phyloP scores from a whole-genome alignment of 2,888 invertebrate genomes.

The Limnephilus auricula region DNA sequence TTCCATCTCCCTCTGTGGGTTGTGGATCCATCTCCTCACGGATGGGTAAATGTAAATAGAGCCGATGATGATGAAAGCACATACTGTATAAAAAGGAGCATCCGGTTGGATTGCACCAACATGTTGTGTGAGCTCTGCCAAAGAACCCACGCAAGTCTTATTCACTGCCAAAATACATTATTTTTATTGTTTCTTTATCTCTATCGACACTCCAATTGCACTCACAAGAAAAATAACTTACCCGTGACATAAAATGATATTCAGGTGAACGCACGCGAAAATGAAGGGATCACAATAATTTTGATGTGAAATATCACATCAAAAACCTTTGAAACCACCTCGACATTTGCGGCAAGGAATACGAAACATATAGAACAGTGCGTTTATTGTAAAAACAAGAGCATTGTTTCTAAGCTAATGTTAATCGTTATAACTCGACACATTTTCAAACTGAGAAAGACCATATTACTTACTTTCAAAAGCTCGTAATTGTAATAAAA shows the following conservation, averaged over 20 bases:
- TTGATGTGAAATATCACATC: background rate
- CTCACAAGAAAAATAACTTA: background rate
- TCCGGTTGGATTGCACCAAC: conserved; percentile 37
- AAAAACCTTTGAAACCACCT: background rate
- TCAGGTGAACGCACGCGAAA: background rate
- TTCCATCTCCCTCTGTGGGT: background rate
- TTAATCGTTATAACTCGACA: background rate
- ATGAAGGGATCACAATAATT: background rate
- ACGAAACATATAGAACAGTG: background rate
- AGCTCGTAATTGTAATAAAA: background rate
- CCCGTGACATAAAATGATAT: background rate
- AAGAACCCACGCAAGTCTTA: conserved; percentile 30
- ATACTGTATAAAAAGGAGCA: conserved; percentile 29
- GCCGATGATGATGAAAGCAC: conserved; percentile 33
- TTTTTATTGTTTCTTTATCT: background rate
- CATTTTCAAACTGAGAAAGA: background rate
- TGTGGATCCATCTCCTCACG: background rate
- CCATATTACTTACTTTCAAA: background rate
- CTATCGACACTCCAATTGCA: background rate
- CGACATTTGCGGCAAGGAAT: background rate
- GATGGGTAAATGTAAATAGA: background rate
- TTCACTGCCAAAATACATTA: background rate
- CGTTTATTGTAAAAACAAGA: background rate
- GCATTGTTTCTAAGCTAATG: background rate
- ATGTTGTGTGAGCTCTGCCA: conserved; percentile 33